Evolutionary conservation across 2,113 vertebrate genomes (phyloP).

Genomic region (Prunella fulvescens): DNA sequence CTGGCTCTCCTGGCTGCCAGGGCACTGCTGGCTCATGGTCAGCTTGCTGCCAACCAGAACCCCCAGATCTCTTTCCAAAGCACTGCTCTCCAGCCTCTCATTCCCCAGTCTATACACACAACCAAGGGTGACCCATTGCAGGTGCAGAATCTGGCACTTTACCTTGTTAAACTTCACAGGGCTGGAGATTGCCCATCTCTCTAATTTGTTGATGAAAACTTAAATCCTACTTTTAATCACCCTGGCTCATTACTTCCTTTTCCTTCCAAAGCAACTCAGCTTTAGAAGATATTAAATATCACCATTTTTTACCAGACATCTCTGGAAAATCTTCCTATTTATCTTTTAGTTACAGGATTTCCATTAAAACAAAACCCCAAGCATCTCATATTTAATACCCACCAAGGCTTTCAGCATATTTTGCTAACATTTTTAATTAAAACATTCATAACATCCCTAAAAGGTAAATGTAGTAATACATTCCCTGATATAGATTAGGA

Average conservation of each 20-base stretch:
- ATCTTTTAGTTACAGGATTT: neutral
- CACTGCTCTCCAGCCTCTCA: neutral
- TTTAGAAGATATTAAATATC: neutral
- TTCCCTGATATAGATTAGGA: neutral
- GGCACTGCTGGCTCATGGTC: neutral
- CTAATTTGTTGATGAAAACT: neutral
- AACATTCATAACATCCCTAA: neutral
- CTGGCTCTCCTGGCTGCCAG: neutral
- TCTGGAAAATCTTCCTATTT: neutral
- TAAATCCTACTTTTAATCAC: neutral
- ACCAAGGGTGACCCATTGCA: neutral
- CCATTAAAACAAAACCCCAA: neutral
- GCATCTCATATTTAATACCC: neutral
- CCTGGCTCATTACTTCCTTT: neutral
- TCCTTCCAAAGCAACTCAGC: neutral
- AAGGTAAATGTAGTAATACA: neutral
- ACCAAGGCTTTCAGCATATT: neutral
- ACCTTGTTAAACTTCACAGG: neutral
- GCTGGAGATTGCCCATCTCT: neutral
- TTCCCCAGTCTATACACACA: neutral
- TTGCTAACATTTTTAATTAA: neutral
- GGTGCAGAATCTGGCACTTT: neutral
- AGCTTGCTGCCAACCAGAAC: accelerated
- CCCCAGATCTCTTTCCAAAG: neutral
- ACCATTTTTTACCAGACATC: neutral